Evolutionary conservation across 2,113 vertebrate species (phyloP), one percentile per base, ranked within the genome.

Genomic region (Amphiprion percula): DNA sequence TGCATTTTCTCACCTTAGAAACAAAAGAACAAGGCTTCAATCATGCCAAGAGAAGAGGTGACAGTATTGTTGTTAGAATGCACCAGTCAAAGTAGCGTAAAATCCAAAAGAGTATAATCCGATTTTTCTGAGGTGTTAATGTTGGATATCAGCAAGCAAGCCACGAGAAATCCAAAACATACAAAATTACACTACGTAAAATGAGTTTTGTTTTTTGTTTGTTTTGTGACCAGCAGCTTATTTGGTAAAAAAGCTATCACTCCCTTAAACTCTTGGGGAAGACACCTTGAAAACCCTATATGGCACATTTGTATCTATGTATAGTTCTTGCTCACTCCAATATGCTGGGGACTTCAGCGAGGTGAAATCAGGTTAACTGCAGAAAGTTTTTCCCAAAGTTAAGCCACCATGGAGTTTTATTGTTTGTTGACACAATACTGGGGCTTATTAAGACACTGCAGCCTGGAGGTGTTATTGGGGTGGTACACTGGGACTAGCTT

Each of bases 391-490:
- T 63, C 17, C 78, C 77, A 78, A 87, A 87, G 69, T 85, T 83
- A 37, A 15, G 80, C 82, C 83, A 77, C 62, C 52, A 61, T 78
- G 28, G 74, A 74, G 76, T 84, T 90, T 77, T 71, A 82, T 71
- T 87, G 80, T 86, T 87, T 89, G 74, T 78, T 85, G 74, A 78
- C 77, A 74, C 58, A 83, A 72, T 79, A 62, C 73, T 69, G 69
- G 75, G 77, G 72, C 79, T 91, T 87, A 89, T 88, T 88, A 87
- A 87, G 67, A 85, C 0, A 33, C 68, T 77, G 39, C 86, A 85
- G 89, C 88, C 88, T 75, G 73, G 71, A 86, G 91, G 80, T 87
- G 75, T 88, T 86, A 76, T 69, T 83, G 62, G 70, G 68, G 65
- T 68, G 70, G 52, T 77, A 80, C 59, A 55, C 72, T 78, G 83